Evolutionary conservation across 2,113 vertebrate genomes (phyloP), one percentile per base, ranked within the genome.

Genomic region (Mus pahari): DNA sequence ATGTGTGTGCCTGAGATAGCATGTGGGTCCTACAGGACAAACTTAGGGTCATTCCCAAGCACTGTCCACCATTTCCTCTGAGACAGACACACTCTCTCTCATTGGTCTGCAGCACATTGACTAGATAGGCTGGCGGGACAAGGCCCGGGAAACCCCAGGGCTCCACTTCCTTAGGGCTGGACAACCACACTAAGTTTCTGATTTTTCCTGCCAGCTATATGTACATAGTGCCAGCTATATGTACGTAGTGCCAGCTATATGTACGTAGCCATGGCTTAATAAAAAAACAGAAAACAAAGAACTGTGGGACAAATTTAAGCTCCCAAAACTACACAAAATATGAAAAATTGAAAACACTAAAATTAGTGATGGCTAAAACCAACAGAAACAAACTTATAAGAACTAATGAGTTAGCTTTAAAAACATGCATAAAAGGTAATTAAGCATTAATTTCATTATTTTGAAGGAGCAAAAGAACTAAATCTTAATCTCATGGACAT

Each of bases 371-470:
- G 36, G 36, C n/a, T 58, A 22, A 82, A 78, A 78, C 50, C 58
- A 53, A 28, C n/a, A 42, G 58, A 86, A 96, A 94, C 86, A 94
- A 33, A 84, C 75, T 48, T 84, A 77, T 17, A 50, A 89, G 5
- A 94, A 45, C 70, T 77, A 93, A 84, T 74, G 12, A 94, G 73
- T 28, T 50, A 48, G 62, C 42, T 20, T 45, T 36, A 64, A 10
- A 62, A 95, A n/a, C 26, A 89, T 74, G 90, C n/a, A 87, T 66
- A 81, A 28, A 77, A 39, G 1, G 68, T 7, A 94, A 73, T 77
- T 78, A 91, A 79, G 64, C 24, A 81, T 58, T 75, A 75, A 78
- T 91, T 94, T 78, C 60, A 93, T 75, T 95, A 81, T 16, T 94
- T 79, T 86, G 17, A 95, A 90, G 68, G 86, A 94, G 10, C 36